These are phyloP conservation scores for Bombus breviceps DNA, from an alignment of 1,140 invertebrate species.

Conservation along the genomic window DNA sequence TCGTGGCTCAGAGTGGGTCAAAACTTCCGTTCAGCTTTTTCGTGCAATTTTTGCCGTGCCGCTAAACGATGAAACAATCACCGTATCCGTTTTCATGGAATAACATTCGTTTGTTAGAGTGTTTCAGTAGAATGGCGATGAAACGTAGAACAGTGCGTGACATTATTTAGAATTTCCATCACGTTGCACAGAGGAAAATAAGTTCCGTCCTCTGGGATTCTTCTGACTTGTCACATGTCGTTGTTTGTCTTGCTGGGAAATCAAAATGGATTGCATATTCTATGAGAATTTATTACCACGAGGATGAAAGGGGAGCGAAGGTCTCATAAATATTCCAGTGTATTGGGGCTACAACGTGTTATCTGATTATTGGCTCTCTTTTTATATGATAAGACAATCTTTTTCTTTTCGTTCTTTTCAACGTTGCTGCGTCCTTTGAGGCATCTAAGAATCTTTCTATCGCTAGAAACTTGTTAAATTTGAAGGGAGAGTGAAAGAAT, in stretches of 20 bases:
- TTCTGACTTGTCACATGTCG: conserved; percentile 10
- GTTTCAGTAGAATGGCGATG: neutral
- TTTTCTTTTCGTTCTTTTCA: neutral
- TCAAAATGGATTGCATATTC: conserved; percentile 31
- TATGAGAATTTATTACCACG: conserved; percentile 14
- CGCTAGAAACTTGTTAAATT: neutral
- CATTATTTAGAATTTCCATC: conserved; percentile 35
- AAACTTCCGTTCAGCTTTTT: neutral
- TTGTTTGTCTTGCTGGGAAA: conserved; percentile 13
- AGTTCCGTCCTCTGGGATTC: conserved; percentile 26
- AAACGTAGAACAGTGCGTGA: no score
- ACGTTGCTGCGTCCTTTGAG: no score
- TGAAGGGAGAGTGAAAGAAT: no score
- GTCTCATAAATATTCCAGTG: conserved; percentile 8
- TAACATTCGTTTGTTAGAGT: no score
- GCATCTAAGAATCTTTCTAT: no score
- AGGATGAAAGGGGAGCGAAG: neutral
- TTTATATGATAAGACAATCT: neutral
- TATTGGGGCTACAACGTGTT: neutral
- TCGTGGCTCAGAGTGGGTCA: neutral
- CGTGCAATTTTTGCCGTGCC: neutral
- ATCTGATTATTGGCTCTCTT: no score
- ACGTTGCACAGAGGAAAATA: conserved; percentile 33
- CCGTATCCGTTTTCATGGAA: no score
- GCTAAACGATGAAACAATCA: conserved; percentile 6